Evolutionary conservation across 2,113 vertebrate genomes (phyloP).

Genomic region (Coracopsis vasa): DNA sequence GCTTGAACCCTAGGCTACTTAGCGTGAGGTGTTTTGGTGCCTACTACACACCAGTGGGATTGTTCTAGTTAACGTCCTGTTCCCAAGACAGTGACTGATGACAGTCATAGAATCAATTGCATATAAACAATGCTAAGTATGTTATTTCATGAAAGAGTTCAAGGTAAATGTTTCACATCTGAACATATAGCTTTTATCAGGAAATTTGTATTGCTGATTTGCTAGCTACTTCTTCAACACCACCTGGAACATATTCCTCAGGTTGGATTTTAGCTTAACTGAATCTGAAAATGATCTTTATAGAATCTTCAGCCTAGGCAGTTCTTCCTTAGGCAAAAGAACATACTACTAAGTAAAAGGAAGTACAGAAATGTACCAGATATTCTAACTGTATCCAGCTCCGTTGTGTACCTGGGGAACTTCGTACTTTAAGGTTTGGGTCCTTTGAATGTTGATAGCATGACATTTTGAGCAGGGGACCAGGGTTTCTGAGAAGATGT

Average conservation of each 20-base stretch:
- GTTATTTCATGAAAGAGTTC: not conserved
- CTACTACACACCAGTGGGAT: fast-evolving
- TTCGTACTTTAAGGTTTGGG: not conserved
- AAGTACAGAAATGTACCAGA: not conserved
- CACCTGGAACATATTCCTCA: not conserved
- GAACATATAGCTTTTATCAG: not conserved
- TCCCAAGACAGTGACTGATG: not conserved
- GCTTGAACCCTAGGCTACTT: fast-evolving
- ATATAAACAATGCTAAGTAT: not conserved
- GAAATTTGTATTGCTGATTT: not conserved
- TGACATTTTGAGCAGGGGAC: not conserved
- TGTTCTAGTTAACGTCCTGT: not conserved
- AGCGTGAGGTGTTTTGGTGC: not conserved
- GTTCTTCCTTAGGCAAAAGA: not conserved
- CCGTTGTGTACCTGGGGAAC: not conserved
- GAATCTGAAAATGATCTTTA: not conserved
- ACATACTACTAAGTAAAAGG: not conserved
- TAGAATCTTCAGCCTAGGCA: not conserved
- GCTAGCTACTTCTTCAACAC: not conserved
- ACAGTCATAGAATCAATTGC: not conserved
- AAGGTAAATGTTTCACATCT: not conserved
- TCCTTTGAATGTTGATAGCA: not conserved
- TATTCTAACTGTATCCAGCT: not conserved
- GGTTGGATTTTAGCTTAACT: not conserved
- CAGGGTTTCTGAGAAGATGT: not conserved